A percentile compares a stretch with the other conserved stretches of the same genome.
Evolutionary conservation across 2,888 invertebrate genomes (phyloP).

Genomic region (Teleogryllus oceanicus): DNA sequence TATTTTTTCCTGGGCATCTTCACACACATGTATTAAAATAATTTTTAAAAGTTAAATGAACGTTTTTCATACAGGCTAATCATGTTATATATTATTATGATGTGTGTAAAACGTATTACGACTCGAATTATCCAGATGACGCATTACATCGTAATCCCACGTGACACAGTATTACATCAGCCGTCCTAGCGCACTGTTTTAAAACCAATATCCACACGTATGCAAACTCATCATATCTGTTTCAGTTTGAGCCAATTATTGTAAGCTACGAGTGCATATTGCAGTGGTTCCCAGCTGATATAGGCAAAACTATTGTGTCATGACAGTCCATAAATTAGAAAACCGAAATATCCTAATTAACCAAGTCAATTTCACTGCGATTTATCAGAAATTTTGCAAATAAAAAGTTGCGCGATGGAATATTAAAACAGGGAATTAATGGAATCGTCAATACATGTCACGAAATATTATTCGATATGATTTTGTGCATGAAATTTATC

Average conservation of each 20-base stretch:
- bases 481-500: too few relatives aligned
- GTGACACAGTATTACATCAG: too few relatives aligned
- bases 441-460: not conserved
- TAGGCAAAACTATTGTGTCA: constrained; percentile 2
- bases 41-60: too few relatives aligned
- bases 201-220: not conserved
- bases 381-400: not conserved
- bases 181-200: not conserved
- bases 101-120: too few relatives aligned
- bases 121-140: too few relatives aligned
- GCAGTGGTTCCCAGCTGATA: not conserved
- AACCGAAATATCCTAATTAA: constrained; percentile 7
- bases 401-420: not conserved
- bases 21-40: too few relatives aligned
- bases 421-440: not conserved
- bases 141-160: too few relatives aligned
- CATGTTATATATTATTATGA: too few relatives aligned
- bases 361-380: not conserved
- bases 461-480: too few relatives aligned
- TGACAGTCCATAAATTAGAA: not conserved
- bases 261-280: not conserved
- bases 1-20: too few relatives aligned
- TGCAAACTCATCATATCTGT: constrained; percentile 7
- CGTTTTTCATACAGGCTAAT: too few relatives aligned
- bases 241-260: constrained; percentile 2